These are phyloP conservation scores for Rhinolophus ferrumequinum DNA, from an alignment of 2,113 vertebrate species.

Conservation along the genomic window DNA sequence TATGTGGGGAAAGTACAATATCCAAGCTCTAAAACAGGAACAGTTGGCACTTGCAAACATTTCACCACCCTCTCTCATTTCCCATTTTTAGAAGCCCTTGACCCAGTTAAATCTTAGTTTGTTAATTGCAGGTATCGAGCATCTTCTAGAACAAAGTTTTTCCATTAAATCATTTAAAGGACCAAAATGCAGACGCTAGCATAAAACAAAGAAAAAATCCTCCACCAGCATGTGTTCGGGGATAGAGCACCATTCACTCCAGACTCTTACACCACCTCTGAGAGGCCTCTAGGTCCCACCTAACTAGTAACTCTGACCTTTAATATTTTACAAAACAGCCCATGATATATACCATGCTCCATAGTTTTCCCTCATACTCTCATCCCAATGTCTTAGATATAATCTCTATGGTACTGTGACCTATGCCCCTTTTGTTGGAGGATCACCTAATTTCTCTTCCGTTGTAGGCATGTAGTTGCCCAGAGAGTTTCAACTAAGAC, in stretches of 20 bases:
- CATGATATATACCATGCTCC: accelerated
- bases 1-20: conserved; percentile 40
- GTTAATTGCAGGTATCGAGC: conserved; percentile 7
- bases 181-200: not conserved
- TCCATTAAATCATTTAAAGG: not conserved
- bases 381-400: not conserved
- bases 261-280: not conserved
- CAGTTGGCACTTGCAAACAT: conserved; percentile 6
- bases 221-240: no score
- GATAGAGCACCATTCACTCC: not conserved
- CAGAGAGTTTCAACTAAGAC: not conserved
- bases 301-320: not conserved
- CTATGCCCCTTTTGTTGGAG: not conserved
- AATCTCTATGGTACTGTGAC: not conserved
- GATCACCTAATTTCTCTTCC: not conserved
- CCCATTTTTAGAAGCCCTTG: conserved; percentile 43
- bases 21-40: conserved; percentile 28
- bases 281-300: not conserved
- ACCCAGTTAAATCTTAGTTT: conserved; percentile 57
- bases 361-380: not conserved
- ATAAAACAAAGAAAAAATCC: not conserved
- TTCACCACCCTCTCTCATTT: not conserved
- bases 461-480: not conserved
- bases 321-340: not conserved
- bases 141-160: not conserved